Evolutionary conservation across 1,140 invertebrate genomes (phyloP).

Genomic region (Camponotus vicinus): DNA sequence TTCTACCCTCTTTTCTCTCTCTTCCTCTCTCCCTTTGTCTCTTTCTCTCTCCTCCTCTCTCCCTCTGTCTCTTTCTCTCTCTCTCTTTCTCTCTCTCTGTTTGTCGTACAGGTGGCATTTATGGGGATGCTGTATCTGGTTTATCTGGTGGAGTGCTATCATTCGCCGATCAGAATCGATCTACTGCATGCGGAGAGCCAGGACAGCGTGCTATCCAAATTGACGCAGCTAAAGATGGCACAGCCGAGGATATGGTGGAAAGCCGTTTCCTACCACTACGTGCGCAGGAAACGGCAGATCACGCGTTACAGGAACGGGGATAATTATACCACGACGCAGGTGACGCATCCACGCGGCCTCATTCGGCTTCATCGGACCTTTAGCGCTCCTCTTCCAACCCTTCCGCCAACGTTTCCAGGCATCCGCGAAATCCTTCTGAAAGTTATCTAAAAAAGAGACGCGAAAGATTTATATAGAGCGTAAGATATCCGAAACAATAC

Average conservation of each 20-base stretch:
- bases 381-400: constrained; percentile 7
- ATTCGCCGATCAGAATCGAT: constrained; percentile 90
- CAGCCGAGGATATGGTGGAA: constrained; percentile 96
- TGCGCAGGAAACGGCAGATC: constrained; percentile 91
- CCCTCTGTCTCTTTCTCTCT: not conserved
- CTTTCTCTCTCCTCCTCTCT: not conserved
- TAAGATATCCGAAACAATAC: not conserved
- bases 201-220: constrained; percentile 89
- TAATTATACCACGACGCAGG: constrained; percentile 93
- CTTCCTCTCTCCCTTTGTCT: not conserved
- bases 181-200: constrained; percentile 89
- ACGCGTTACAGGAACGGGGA: constrained; percentile 94
- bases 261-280: constrained; percentile 95
- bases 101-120: constrained; percentile 88
- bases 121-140: constrained; percentile 93
- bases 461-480: not conserved
- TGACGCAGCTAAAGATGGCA: constrained; percentile 90
- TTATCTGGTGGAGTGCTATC: constrained; percentile 95
- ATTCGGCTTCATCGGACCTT: not conserved
- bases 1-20: not conserved
- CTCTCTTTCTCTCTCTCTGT: not conserved
- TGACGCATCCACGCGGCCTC: constrained; percentile 79
- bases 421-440: not conserved
- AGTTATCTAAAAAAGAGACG: not conserved
- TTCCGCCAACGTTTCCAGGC: not conserved